These are phyloP conservation scores for Coturnix japonica DNA, from an alignment of 2,113 vertebrate genomes.

Conservation along the genomic window DNA sequence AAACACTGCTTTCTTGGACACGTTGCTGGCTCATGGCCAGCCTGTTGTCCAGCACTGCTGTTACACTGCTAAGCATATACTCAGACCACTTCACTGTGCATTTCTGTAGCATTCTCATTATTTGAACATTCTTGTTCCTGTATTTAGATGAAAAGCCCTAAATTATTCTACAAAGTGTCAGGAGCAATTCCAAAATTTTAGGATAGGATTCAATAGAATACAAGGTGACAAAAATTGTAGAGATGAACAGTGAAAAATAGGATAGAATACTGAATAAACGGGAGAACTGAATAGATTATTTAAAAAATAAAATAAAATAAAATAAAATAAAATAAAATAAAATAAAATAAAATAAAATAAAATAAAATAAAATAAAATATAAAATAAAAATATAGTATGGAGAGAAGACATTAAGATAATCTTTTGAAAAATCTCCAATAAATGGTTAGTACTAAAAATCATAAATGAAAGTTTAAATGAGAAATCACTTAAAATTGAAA, in stretches of 20 bases:
- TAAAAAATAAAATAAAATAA: background rate
- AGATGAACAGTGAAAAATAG: background rate
- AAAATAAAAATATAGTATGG: too few species aligned
- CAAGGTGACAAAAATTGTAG: background rate
- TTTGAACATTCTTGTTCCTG: background rate
- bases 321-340: too few species aligned
- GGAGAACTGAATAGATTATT: background rate
- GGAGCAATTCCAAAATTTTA: background rate
- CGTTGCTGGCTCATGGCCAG: too few species aligned
- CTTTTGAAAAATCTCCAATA: background rate
- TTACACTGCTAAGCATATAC: background rate
- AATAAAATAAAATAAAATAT: too few species aligned
- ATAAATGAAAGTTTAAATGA: background rate
- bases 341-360: background rate
- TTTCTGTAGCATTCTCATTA: background rate
- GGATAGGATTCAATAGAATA: background rate
- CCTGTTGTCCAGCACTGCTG: too few species aligned
- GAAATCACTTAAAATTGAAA: background rate
- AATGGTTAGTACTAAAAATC: background rate
- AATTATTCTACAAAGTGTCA: background rate
- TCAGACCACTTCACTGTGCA: background rate
- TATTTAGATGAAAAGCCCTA: background rate
- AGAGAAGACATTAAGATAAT: background rate
- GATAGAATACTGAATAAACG: background rate
- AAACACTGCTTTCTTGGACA: too few species aligned